These are phyloP conservation scores for Terrapene triunguis DNA, from an alignment of 2,113 vertebrate species.

Conservation along the genomic window DNA sequence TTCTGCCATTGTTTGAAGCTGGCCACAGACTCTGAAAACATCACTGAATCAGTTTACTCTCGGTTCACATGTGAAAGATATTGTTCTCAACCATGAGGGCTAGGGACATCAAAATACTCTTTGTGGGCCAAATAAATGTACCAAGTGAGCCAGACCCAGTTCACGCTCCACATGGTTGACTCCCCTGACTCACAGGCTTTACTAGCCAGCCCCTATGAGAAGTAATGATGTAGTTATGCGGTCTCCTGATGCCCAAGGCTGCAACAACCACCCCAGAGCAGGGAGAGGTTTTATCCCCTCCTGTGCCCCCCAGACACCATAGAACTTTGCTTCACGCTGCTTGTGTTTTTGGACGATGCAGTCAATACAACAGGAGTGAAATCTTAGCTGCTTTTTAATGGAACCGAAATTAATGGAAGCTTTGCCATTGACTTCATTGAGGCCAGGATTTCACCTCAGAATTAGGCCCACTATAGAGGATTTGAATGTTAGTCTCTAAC, in stretches of 20 bases:
- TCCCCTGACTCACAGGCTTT: neutral
- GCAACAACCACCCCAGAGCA: neutral
- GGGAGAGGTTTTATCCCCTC: neutral
- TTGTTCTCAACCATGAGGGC: neutral
- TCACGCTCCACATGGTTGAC: neutral
- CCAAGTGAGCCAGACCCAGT: neutral
- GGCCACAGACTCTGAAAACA: neutral
- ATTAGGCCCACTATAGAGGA: neutral
- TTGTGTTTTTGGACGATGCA: neutral
- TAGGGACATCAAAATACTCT: too few relatives aligned
- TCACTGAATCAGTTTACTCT: neutral
- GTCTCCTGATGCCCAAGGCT: neutral
- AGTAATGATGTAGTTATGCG: neutral
- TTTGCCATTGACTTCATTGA: neutral
- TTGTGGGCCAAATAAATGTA: neutral
- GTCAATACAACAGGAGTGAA: neutral
- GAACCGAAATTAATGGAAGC: neutral
- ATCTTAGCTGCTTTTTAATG: too few relatives aligned
- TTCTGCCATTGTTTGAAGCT: neutral
- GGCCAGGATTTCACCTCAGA: neutral
- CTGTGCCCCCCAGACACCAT: neutral
- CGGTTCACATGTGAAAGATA: neutral
- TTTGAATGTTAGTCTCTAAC: neutral
- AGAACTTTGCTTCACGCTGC: neutral
- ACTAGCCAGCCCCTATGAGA: neutral